phyloP scores from a whole-genome alignment of 2,888 invertebrate species.

The Entomobrya multifasciata region DNA sequence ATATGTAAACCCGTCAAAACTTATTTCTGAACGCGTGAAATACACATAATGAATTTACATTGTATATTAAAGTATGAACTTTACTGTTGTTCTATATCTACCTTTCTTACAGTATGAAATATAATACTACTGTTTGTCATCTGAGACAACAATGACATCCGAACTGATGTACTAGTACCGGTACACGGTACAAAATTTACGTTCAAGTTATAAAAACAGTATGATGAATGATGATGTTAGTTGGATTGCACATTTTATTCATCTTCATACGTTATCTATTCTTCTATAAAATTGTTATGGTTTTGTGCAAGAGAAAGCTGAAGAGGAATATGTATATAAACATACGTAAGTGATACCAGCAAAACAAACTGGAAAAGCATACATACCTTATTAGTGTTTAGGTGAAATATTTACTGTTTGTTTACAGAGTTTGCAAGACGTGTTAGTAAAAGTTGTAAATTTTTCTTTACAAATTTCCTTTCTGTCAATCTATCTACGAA shows the following conservation, averaged over 20 bases:
- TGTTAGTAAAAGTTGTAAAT: no score
- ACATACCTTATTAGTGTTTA: slow-evolving; percentile 28
- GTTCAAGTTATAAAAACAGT: neutral
- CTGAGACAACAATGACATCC: neutral
- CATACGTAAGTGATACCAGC: neutral
- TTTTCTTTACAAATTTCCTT: neutral
- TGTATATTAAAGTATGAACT: no score
- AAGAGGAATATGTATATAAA: neutral
- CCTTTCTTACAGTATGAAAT: neutral
- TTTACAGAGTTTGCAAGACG: no score
- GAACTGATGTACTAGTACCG: slow-evolving; percentile 2
- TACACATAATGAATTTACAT: no score
- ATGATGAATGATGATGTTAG: slow-evolving; percentile 15
- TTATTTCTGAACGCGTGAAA: no score
- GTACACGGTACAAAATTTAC: neutral
- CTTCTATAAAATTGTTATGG: neutral
- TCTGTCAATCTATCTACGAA: neutral
- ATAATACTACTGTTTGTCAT: neutral
- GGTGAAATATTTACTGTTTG: slow-evolving; percentile 17
- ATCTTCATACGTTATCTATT: no score
- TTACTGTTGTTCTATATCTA: no score
- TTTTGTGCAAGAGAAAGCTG: slow-evolving; percentile 10
- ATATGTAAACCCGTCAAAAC: no score
- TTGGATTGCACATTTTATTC: slow-evolving; percentile 21
- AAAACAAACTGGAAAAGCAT: slow-evolving; percentile 2